Evolutionary conservation across 2,113 vertebrate genomes (phyloP), one percentile per base, ranked within the genome.

Genomic region (Mustela lutreola): DNA sequence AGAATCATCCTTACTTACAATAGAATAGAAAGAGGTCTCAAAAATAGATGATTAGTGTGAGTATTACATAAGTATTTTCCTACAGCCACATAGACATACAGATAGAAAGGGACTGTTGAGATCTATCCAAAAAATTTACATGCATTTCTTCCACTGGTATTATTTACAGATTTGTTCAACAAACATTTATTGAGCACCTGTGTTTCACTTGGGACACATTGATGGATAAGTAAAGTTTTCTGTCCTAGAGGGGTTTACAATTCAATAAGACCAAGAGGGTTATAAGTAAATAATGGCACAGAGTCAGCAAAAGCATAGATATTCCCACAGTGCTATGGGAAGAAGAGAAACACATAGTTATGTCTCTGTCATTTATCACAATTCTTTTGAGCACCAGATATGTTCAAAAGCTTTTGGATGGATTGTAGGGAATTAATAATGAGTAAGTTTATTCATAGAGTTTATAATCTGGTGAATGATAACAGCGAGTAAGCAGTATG

Each of bases 131-230:
- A 62, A 76, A 16, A 53, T 11, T 73, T 63, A 39, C 5, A 28
- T 67, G 76, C 33, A 81, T 92, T 91, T 56, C 12, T 81, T 89
- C 53, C 4, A 78, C 36, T 63, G 48, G 15, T 48, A 60, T 94
- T 94, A 67, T 91, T 97, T 97, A 87, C 79, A 94, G 67, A 87
- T 97, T 92, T 94, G 78, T 76, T 97, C 92, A 92, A 94, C 63
- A 95, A 97, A 95, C 67, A 92, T 87, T 81, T 95, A 95, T 90
- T 94, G 92, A 95, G 45, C 39, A 95, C 79, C 8, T 36, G 79
- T 79, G 15, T 73, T 93, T 86, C 95, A 75, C 65, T 65, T 76
- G 89, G 73, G 86, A 96, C 82, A 89, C 79, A 60, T 0, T 95
- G 89, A 95, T 94, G 67, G 45, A 83, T 89, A 96, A 88, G 73